Percentiles rank a stretch among this genome's conserved stretches.
Conservation (phyloP, 2,113 vertebrate species). For the Brachypteracias leptosomus region DNA sequence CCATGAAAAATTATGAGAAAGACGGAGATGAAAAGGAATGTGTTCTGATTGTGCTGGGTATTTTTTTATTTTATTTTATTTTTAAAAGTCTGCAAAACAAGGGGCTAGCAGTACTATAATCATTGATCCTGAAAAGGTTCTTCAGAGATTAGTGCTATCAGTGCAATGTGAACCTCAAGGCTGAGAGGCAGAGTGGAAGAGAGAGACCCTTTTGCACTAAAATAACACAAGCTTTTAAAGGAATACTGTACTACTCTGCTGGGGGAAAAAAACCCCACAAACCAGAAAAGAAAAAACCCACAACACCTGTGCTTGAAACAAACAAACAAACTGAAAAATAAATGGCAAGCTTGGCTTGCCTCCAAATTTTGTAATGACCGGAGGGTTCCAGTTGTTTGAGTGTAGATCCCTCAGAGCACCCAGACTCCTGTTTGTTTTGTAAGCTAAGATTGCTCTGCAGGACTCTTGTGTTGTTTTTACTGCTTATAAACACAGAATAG, state of each 20-base stretch:
- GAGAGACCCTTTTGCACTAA: conserved; percentile 53
- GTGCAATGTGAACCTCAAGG: conserved; percentile 68
- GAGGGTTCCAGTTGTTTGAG: neutral
- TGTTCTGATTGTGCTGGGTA: conserved; percentile 76
- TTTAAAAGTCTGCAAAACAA: conserved; percentile 81
- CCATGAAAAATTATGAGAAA: conserved; percentile 80
- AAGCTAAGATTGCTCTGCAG: neutral
- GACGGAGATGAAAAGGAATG: conserved; percentile 91
- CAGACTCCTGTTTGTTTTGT: neutral
- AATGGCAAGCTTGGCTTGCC: neutral
- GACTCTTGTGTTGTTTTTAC: neutral
- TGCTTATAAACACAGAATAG: neutral
- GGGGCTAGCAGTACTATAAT: conserved; percentile 79
- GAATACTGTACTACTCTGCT: neutral
- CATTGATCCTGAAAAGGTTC: conserved; percentile 79
- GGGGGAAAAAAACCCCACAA: neutral
- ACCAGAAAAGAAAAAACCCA: neutral
- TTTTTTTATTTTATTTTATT: conserved; percentile 60
- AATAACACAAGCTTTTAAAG: conserved; percentile 55
- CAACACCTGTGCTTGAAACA: neutral
- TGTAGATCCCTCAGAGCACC: neutral
- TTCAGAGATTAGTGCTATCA: conserved; percentile 77
- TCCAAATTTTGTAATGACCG: neutral
- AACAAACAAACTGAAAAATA: neutral
- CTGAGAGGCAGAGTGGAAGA: conserved; percentile 38